Conservation (phyloP, 2,888 invertebrate genomes). For the Harpalus rubripes region DNA sequence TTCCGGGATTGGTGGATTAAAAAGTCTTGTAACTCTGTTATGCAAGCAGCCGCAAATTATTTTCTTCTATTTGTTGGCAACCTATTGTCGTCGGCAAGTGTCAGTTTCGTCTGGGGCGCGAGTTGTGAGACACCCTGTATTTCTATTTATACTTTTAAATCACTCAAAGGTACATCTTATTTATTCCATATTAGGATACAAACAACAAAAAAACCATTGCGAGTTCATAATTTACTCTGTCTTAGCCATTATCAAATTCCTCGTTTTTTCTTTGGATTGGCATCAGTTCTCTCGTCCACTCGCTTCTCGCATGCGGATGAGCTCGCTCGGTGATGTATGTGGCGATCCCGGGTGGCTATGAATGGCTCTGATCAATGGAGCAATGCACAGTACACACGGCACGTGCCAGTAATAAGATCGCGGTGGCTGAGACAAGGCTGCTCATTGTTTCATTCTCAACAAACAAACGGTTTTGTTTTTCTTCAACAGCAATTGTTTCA, state of each 20-base stretch:
- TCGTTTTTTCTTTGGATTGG: background rate
- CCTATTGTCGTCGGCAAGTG: no score
- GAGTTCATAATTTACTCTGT: no score
- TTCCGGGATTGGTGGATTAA: no score
- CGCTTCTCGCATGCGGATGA: background rate
- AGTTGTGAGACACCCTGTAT: no score
- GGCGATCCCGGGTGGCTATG: background rate
- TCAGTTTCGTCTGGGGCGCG: no score
- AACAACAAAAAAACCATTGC: no score
- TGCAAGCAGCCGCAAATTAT: no score
- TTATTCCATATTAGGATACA: no score
- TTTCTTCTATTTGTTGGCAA: no score
- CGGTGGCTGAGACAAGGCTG: conserved; percentile 12
- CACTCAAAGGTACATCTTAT: no score
- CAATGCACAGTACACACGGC: background rate
- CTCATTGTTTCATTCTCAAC: conserved; percentile 44
- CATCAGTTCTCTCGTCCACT: background rate
- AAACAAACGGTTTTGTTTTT: background rate
- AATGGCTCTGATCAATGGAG: conserved; percentile 37
- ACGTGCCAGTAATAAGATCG: conserved; percentile 49
- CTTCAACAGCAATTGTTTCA: background rate
- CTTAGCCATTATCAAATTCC: background rate
- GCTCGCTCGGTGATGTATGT: background rate
- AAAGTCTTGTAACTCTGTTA: no score
- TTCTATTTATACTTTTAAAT: no score